Base-by-base conservation (phyloP, 2,113 vertebrate genomes). In the Osmerus mordax region DNA sequence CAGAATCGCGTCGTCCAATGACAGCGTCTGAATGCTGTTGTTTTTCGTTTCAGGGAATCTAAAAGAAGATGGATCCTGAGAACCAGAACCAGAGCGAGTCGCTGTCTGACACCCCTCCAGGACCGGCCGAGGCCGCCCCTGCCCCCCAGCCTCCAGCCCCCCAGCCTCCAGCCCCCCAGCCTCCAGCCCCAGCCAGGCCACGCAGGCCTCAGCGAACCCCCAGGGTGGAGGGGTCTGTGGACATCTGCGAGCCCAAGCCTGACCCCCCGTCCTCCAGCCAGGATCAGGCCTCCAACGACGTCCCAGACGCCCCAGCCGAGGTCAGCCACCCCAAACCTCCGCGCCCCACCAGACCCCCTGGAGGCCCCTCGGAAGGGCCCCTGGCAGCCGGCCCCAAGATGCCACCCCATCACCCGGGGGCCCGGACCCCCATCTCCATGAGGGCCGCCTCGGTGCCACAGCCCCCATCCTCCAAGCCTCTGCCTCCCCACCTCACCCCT, bases 371-470 rank as follows among this genome's bases (percentile, higher is more conserved):
- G 0, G 53, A 59, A n/a, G 23, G 52, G 1, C 54, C 67, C 12
- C 1, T 71, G 14, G 89, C 79, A 73, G 13, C 67, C 16, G 83
- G 85, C 13, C 81, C 81, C 9, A 91, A 88, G 77, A 79, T 80
- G 58, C 81, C 79, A 0, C 86, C 84, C 58, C 67, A 87, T 82
- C 41, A 81, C 7, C 72, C 77, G 0, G 82, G 66, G 14, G 15
- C 74, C 25, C 85, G 69, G 13, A 87, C 83, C 65, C 86, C 85
- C 55, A 87, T 87, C 75, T 77, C 90, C 55, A 61, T 93, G n/a
- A 90, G 93, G 51, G 91, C 93, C 1, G 89, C 88, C 65, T 91
- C 90, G 0, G 90, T 94, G 9, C 93, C 94, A 53, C 86, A 92
- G 21, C 82, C 88, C 4, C 79, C 90, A 2, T 63, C 70, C 3